Evolutionary conservation across 2,797 vertebrate species (phyloP), one percentile per base, ranked within the genome.

Genomic region (Catamblyrhynchus diadema): DNA sequence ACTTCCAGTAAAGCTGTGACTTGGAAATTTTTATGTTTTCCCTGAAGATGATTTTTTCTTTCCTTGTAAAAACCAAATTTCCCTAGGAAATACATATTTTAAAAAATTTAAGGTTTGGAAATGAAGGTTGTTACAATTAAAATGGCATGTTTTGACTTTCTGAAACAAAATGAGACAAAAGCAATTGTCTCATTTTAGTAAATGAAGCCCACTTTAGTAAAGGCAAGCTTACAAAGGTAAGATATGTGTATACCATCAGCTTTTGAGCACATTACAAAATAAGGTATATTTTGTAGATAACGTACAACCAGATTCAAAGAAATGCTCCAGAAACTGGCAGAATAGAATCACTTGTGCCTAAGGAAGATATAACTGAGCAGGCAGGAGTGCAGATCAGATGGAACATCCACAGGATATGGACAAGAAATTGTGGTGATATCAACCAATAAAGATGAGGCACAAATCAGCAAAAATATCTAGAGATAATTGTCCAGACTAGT

Each of bases 201-300:
- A n/a, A n/a, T n/a, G n/a, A n/a, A n/a, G n/a, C n/a, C n/a, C n/a
- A 20, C 53, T 67, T 33, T 8, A 53, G 30, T 23, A 41, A 57
- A 50, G 69, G 14, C 12, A 32, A 67, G 2, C 23, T 50, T 61
- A 37, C 10, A 72, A 85, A 80, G 12, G 23, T 3, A 33, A 83
- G 30, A 2, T 28, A 8, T 20, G 3, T 5, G 1, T 48, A 30
- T 16, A 30, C 4, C 7, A 33, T 24, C 37, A 33, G 1, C 16
- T 69, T 25, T 30, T 35, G 35, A 66, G 23, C 23, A 33, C 10
- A 39, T 14, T n/a, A 51, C 1, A 1, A 62, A 62, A 64, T 1
- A 5, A 48, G 8, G 47, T 35, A 1, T 57, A 35, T 80, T 91
- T 84, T 60, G 37, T 60, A 71, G 35, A 14, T 35, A 30, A 5